A percentile compares a stretch with the other conserved stretches of the same genome.
Evolutionary conservation across 2,797 vertebrate genomes (phyloP).

Genomic region (Halcyon leucocephala): DNA sequence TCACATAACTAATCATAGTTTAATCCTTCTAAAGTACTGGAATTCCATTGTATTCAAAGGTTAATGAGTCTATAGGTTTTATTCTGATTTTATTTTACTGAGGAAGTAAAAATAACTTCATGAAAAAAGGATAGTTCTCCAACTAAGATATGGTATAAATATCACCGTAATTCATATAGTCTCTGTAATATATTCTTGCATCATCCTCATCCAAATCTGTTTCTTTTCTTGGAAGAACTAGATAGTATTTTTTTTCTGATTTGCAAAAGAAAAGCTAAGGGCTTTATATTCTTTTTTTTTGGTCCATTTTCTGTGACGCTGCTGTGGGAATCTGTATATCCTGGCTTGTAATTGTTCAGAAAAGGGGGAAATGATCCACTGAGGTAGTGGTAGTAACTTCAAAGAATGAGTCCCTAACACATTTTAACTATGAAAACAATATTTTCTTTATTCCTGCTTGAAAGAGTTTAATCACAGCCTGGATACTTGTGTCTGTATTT

Average conservation of each 20-base stretch:
- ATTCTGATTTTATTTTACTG: background rate
- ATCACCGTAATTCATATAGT: background rate
- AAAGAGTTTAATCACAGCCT: background rate
- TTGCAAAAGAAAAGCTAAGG: background rate
- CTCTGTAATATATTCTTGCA: background rate
- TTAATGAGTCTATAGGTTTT: background rate
- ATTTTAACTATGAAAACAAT: background rate
- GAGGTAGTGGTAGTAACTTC: background rate
- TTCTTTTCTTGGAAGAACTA: background rate
- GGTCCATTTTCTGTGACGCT: background rate
- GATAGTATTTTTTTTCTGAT: background rate
- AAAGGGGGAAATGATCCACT: background rate
- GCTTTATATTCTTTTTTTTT: background rate
- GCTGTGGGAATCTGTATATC: background rate
- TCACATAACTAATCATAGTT: background rate
- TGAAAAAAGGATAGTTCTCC: background rate
- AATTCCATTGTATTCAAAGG: background rate
- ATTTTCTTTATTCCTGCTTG: background rate
- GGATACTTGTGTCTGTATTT: background rate
- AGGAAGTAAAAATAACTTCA: background rate
- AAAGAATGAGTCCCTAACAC: background rate
- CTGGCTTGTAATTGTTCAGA: background rate
- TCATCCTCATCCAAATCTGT: background rate
- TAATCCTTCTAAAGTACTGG: background rate
- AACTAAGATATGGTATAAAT: background rate